Conservation (phyloP, 2,797 vertebrate species). For the Chelidonichthys spinosus region DNA sequence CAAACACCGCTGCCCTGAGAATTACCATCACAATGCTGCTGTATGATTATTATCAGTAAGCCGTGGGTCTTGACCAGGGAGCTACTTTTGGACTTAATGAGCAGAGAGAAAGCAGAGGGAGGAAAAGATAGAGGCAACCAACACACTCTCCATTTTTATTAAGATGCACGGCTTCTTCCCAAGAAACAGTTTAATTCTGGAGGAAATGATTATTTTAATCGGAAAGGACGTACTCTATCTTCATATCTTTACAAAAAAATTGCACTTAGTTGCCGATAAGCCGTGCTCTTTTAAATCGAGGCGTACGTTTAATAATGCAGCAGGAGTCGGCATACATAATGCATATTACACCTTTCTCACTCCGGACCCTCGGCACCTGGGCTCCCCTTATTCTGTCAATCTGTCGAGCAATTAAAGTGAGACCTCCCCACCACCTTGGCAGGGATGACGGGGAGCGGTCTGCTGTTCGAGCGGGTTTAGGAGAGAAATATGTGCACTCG, state of each 20-base stretch:
- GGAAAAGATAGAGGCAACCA: slow-evolving; percentile 16
- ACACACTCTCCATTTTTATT: too few species aligned
- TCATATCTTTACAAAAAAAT: slow-evolving; percentile 12
- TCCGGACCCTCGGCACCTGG: slow-evolving; percentile 33
- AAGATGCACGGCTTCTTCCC: not conserved
- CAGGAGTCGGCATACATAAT: slow-evolving; percentile 45
- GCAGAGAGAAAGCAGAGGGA: slow-evolving; percentile 10
- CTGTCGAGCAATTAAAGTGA: slow-evolving; percentile 59
- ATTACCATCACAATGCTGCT: slow-evolving; percentile 61
- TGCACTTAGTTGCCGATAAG: slow-evolving; percentile 43
- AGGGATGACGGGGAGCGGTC: slow-evolving; percentile 4
- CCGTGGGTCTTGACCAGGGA: slow-evolving; percentile 30
- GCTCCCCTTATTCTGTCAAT: slow-evolving; percentile 58
- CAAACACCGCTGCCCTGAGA: slow-evolving; percentile 42
- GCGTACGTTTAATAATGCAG: slow-evolving; percentile 48
- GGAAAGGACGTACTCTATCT: not conserved
- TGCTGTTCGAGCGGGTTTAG: slow-evolving; percentile 10
- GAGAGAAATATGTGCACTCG: slow-evolving; percentile 16
- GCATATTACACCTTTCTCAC: slow-evolving; percentile 52
- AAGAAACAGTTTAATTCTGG: slow-evolving; percentile 19
- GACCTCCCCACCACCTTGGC: slow-evolving; percentile 20
- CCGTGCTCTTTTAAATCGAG: slow-evolving; percentile 33
- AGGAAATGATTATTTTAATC: slow-evolving; percentile 39
- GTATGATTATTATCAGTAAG: slow-evolving; percentile 55
- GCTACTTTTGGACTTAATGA: slow-evolving; percentile 54